Evolutionary conservation across 2,888 invertebrate species (phyloP).

Genomic region (Stenotaenia linearis): DNA sequence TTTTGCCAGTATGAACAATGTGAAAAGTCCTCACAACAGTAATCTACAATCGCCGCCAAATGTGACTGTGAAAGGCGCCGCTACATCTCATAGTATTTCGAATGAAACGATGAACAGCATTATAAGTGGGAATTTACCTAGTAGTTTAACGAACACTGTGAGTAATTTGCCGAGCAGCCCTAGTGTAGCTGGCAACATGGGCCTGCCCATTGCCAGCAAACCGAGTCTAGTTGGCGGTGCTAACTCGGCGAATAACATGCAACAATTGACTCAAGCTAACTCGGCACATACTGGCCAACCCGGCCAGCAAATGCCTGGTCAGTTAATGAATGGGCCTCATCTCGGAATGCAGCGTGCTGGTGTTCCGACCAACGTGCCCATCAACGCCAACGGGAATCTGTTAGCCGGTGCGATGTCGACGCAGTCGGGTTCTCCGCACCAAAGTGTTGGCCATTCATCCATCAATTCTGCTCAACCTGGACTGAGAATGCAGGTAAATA

Average conservation of each 20-base stretch:
- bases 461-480: slow-evolving; percentile 37
- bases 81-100: slow-evolving; percentile 40
- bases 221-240: slow-evolving; percentile 35
- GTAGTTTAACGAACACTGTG: slow-evolving; percentile 34
- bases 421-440: slow-evolving; percentile 38
- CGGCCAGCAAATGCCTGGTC: slow-evolving; percentile 36
- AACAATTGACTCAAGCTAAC: slow-evolving; percentile 32
- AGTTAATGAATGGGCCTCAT: slow-evolving; percentile 46
- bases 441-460: slow-evolving; percentile 38
- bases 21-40: slow-evolving; percentile 39
- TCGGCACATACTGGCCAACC: slow-evolving; percentile 34
- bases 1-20: slow-evolving; percentile 37
- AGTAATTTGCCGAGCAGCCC: slow-evolving; percentile 33
- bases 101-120: slow-evolving; percentile 39
- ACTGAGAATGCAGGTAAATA: slow-evolving; percentile 36
- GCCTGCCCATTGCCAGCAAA: slow-evolving; percentile 30
- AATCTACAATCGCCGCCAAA: slow-evolving; percentile 73
- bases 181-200: neutral
- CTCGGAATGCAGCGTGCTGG: slow-evolving; percentile 36
- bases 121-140: slow-evolving; percentile 35
- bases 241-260: slow-evolving; percentile 38
- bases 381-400: slow-evolving; percentile 37
- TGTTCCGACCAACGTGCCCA: slow-evolving; percentile 32
- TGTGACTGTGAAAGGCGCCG: slow-evolving; percentile 57
- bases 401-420: slow-evolving; percentile 35